Percentiles rank a stretch among this genome's conserved stretches.
Conservation (phyloP, 2,113 vertebrate species). For the Synodontis membranacea region DNA sequence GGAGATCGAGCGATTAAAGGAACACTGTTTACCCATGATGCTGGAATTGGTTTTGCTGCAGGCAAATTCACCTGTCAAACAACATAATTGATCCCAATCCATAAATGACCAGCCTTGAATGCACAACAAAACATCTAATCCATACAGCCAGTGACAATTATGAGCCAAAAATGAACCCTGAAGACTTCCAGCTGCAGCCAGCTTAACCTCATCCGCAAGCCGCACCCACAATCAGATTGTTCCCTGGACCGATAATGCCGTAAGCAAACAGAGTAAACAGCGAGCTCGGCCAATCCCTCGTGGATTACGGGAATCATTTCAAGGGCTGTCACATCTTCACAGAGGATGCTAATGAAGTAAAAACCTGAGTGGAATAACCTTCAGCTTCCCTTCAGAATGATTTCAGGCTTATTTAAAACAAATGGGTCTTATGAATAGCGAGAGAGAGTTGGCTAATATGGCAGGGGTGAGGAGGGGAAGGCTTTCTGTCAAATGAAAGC, state of each 20-base stretch:
- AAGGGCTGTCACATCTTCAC: conserved; percentile 24
- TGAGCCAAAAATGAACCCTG: conserved; percentile 46
- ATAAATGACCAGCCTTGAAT: conserved; percentile 42
- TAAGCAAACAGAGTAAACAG: conserved; percentile 25
- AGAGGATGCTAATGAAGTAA: conserved; percentile 33
- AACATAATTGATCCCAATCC: conserved; percentile 46
- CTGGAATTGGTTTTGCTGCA: conserved; percentile 57
- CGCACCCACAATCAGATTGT: conserved; percentile 6
- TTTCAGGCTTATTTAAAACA: conserved; percentile 62
- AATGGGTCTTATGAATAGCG: conserved; percentile 64
- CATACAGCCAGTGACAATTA: conserved; percentile 48
- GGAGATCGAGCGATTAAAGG: conserved; percentile 53
- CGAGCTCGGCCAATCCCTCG: conserved; percentile 37
- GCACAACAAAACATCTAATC: conserved; percentile 47
- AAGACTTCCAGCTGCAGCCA: conserved; percentile 34
- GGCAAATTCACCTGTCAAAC: conserved; percentile 43
- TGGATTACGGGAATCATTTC: conserved; percentile 8
- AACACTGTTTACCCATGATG: conserved; percentile 55
- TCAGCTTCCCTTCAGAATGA: conserved; percentile 58
- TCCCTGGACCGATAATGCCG: conserved; percentile 35
- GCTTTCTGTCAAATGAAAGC: conserved; percentile 44
- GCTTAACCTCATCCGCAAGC: conserved; percentile 42
- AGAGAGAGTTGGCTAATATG: conserved; percentile 49
- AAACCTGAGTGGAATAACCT: conserved; percentile 61
- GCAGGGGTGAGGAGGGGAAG: conserved; percentile 45